Evolutionary conservation across 2,888 invertebrate genomes (phyloP), one percentile per base, ranked within the genome.

Genomic region (Anoncus sp.): DNA sequence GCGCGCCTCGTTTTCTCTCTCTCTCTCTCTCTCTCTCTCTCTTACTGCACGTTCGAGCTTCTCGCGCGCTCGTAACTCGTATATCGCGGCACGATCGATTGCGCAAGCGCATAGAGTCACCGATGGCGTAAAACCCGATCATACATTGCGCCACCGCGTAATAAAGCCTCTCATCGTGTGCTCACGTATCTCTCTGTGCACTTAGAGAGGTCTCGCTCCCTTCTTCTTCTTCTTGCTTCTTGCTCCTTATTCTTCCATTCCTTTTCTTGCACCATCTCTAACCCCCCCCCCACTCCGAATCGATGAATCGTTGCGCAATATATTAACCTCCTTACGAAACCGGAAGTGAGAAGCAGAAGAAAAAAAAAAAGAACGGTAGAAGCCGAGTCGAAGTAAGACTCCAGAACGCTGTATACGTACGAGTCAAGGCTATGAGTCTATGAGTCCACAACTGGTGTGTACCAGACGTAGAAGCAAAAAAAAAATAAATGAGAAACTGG

Each of bases 241-340:
- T 53, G 14, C 16, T 9, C 24, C n/a, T 35, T 16, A 7, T 40
- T 49, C 45, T 18, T 49, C 20, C 20, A 12, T 63, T 65, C 35
- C 43, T n/a, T 63, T 51, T 49, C 49, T 27, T 45, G 16, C 51
- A 31, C 27, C 40, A 24, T 16, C 22, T 22, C 24, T n/a, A 45
- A 40, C 62, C 47, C 10, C 16, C 18, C 53, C 55, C 49, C 60
- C 62, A 66, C 35, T 57, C 70, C 77, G 75, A 79, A 81, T 81
- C 79, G 77, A 81, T 81, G 65, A 77, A 77, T 78, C 79, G 83
- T 82, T 82, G 79, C 79, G 75, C 73, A 78, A 80, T 76, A 16
- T 45, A 12, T 60, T 49, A 60, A 75, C 55, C 71, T 62, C 74
- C 73, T 81, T 80, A 76, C 69, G 74, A 79, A 79, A 79, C 75